A percentile compares a stretch with the other conserved stretches of the same genome.
phyloP scores from a whole-genome alignment of 2,888 invertebrate species.

The Metallyticus violacea region DNA sequence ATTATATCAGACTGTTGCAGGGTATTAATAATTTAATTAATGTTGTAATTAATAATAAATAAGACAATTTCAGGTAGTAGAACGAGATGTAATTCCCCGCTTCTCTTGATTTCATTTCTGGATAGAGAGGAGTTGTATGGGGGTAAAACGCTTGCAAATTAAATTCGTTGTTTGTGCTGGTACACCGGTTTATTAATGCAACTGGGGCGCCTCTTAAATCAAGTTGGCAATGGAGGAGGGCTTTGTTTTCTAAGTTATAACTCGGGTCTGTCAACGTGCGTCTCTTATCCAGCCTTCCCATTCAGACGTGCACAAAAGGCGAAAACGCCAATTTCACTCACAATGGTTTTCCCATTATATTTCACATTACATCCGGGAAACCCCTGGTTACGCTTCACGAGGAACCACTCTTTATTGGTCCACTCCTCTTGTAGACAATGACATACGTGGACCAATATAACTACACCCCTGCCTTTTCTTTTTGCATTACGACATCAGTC shows the following conservation, averaged over 20 bases:
- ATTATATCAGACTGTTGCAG: too few species aligned
- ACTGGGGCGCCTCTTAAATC: not conserved
- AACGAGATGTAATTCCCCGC: too few species aligned
- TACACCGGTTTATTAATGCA: not conserved
- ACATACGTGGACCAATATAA: not conserved
- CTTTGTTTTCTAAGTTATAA: not conserved
- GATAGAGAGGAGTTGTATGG: not conserved
- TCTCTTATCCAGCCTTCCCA: not conserved
- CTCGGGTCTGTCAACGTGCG: not conserved
- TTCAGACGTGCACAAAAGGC: not conserved
- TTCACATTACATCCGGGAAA: not conserved
- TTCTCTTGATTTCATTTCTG: too few species aligned
- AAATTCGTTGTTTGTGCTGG: not conserved
- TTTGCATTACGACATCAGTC: not conserved
- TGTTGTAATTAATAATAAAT: too few species aligned
- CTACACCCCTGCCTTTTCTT: not conserved
- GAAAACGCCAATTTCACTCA: not conserved
- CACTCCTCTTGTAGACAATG: not conserved
- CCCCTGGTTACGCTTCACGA: too few species aligned
- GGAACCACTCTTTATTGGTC: not conserved
- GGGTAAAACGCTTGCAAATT: not conserved
- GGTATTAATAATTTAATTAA: too few species aligned
- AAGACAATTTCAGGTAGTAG: too few species aligned
- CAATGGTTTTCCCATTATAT: not conserved
- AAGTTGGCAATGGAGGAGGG: not conserved